A percentile compares a stretch with the other conserved stretches of the same genome.
These are phyloP conservation scores for Xiphophorus birchmanni DNA, from an alignment of 2,797 vertebrate species.

Conservation along the genomic window DNA sequence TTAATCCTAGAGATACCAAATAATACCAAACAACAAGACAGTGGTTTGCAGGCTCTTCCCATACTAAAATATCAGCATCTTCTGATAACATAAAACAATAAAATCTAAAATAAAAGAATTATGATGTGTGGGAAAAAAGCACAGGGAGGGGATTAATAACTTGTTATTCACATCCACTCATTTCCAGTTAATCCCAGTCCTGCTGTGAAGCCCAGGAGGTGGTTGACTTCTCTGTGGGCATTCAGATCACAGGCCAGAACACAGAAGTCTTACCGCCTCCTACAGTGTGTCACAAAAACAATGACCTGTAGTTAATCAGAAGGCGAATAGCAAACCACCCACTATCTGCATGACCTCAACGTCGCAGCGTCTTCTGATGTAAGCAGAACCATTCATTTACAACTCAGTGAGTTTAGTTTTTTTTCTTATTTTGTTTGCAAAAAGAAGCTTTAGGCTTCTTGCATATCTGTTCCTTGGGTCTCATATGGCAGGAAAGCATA, in stretches of 20 bases:
- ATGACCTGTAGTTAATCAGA: constrained; percentile 24
- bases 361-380: constrained; percentile 7
- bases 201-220: constrained; percentile 38
- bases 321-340: constrained; percentile 29
- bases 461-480: constrained; percentile 37
- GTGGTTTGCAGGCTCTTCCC: constrained; percentile 8
- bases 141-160: not conserved
- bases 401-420: not conserved
- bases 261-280: constrained; percentile 54
- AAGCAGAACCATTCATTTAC: constrained; percentile 28
- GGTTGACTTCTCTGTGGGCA: constrained; percentile 50
- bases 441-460: constrained; percentile 11
- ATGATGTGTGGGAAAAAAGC: not conserved
- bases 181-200: not conserved
- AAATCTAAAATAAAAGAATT: not conserved
- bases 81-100: not conserved
- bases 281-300: constrained; percentile 59
- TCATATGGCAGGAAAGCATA: constrained; percentile 46
- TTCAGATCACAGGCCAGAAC: constrained; percentile 51
- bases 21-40: constrained; percentile 66
- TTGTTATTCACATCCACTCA: not conserved
- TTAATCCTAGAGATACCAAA: constrained; percentile 80
- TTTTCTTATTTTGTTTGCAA: not conserved
- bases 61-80: not conserved
- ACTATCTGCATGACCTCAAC: constrained; percentile 18